phyloP scores from a whole-genome alignment of 2,797 vertebrate genomes.

The Sphenopsis melanotis region DNA sequence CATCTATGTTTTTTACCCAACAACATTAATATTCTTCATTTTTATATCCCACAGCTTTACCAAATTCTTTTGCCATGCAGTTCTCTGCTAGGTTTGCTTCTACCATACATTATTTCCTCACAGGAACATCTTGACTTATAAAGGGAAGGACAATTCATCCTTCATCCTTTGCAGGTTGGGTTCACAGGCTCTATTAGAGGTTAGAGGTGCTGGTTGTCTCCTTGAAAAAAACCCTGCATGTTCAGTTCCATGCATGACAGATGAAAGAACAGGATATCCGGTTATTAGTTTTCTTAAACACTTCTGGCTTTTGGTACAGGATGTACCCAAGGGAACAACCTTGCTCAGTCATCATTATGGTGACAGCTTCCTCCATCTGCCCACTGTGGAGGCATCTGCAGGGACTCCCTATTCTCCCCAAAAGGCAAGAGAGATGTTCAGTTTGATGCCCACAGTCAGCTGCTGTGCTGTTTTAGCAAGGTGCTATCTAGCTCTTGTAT shows the following conservation, averaged over 20 bases:
- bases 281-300: background rate
- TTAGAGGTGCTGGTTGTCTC: background rate
- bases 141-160: background rate
- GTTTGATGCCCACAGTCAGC: background rate
- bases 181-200: background rate
- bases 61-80: background rate
- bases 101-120: background rate
- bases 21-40: background rate
- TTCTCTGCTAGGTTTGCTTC: background rate
- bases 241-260: background rate
- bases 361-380: background rate
- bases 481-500: background rate
- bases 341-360: background rate
- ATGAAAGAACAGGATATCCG: background rate
- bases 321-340: background rate
- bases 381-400: background rate
- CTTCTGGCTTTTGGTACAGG: background rate
- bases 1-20: background rate
- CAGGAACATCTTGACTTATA: background rate
- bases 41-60: background rate
- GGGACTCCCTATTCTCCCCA: background rate
- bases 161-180: background rate
- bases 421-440: background rate
- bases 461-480: background rate
- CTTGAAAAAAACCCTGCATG: background rate